These are phyloP conservation scores for Acrocephalus arundinaceus DNA, from an alignment of 2,113 vertebrate genomes.

Conservation along the genomic window DNA sequence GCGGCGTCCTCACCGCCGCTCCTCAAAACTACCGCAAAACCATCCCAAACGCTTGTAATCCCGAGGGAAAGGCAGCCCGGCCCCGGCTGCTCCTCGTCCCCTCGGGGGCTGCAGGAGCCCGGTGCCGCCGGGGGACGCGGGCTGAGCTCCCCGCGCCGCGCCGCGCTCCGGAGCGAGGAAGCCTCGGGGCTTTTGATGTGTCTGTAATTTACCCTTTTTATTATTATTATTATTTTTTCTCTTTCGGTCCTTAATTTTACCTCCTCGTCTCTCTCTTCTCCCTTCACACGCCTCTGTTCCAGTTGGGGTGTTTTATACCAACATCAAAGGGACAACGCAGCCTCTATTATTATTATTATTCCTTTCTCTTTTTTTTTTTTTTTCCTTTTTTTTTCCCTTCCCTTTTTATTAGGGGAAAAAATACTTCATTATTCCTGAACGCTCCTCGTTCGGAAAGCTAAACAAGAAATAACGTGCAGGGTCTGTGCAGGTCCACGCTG, in stretches of 20 bases:
- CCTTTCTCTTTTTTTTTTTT: not conserved
- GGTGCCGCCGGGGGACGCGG: not conserved
- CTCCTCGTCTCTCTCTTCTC: not conserved
- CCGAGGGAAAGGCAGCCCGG: fast-evolving
- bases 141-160: not conserved
- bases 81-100: not conserved
- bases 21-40: fast-evolving
- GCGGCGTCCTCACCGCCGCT: not conserved
- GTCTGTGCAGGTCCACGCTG: not conserved
- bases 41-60: fast-evolving
- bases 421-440: slow-evolving; percentile 17
- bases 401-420: slow-evolving; percentile 22
- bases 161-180: not conserved
- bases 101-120: not conserved
- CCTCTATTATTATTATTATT: not conserved
- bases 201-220: not conserved
- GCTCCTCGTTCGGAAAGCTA: slow-evolving; percentile 2
- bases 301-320: slow-evolving; percentile 5
- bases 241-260: not conserved
- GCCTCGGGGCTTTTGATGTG: not conserved
- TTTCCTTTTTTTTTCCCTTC: not conserved
- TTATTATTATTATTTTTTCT: not conserved
- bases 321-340: slow-evolving; percentile 29
- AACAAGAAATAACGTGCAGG: slow-evolving; percentile 55
- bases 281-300: slow-evolving; percentile 3